phyloP scores from a whole-genome alignment of 1,140 invertebrate genomes.

The Bombus vancouverensis region DNA sequence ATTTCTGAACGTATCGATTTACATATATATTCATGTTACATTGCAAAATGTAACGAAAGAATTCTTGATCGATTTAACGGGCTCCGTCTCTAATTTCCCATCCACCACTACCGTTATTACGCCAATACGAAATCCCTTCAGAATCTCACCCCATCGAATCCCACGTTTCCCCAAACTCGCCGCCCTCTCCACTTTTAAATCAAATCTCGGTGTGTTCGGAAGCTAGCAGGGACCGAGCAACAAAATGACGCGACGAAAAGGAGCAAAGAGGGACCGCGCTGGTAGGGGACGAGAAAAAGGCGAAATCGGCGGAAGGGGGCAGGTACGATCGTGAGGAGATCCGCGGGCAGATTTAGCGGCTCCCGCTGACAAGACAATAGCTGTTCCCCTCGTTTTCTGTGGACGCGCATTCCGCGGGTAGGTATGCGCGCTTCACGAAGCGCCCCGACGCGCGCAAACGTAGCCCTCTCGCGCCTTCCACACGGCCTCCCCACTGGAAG shows the following conservation, averaged over 20 bases:
- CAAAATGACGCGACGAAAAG: constrained; percentile 57
- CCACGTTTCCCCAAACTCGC: not conserved
- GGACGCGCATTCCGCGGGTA: constrained; percentile 72
- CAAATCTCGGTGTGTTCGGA: not conserved
- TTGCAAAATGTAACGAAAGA: too few relatives aligned
- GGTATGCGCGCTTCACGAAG: constrained; percentile 67
- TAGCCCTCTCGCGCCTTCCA: constrained; percentile 55
- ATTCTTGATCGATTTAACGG: not conserved
- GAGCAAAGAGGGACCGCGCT: constrained; percentile 32
- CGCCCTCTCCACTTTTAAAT: not conserved
- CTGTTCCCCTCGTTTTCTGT: constrained; percentile 73
- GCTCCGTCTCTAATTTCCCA: not conserved
- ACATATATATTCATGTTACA: too few relatives aligned
- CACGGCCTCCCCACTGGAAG: not conserved
- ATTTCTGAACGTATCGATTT: not conserved
- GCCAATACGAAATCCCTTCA: not conserved
- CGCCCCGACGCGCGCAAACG: constrained; percentile 43
- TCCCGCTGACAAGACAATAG: constrained; percentile 80
- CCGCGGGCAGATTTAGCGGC: constrained; percentile 78
- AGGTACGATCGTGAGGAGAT: constrained; percentile 77
- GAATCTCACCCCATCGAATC: not conserved
- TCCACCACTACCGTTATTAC: not conserved
- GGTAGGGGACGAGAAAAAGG: constrained; percentile 47
- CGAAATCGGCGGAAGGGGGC: constrained; percentile 44
- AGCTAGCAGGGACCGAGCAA: constrained; percentile 28